A percentile compares a stretch with the other conserved stretches of the same genome.
Evolutionary conservation across 2,113 vertebrate genomes (phyloP).

Genomic region (Puntigrus tetrazona): DNA sequence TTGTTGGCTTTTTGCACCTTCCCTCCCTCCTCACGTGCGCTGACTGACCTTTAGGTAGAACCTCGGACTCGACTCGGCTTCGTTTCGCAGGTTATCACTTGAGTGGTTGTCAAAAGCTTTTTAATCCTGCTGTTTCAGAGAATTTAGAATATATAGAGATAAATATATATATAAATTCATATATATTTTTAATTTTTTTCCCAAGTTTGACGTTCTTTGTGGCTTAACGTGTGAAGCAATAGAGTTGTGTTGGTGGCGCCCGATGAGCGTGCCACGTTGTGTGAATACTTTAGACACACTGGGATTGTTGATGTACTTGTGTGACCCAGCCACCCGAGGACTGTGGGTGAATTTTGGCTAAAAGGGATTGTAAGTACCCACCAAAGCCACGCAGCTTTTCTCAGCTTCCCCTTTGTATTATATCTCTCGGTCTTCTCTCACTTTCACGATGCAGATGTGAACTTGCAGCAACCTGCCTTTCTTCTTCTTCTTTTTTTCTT

Average conservation of each 20-base stretch:
- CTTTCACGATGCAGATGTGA: conserved; percentile 76
- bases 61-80: conserved; percentile 71
- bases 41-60: conserved; percentile 37
- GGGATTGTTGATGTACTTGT: conserved; percentile 39
- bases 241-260: conserved; percentile 26
- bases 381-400: conserved; percentile 75
- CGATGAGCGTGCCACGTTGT: background rate
- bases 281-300: conserved; percentile 34
- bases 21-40: background rate
- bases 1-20: conserved; percentile 62
- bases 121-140: conserved; percentile 70
- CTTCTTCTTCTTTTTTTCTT: conserved; percentile 73
- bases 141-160: conserved; percentile 66
- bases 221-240: conserved; percentile 79
- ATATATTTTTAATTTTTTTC: conserved; percentile 71
- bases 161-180: conserved; percentile 64
- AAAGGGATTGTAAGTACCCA: conserved; percentile 75
- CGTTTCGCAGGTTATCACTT: conserved; percentile 55
- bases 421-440: conserved; percentile 48
- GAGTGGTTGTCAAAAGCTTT: conserved; percentile 68
- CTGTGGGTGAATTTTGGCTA: conserved; percentile 73
- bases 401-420: conserved; percentile 54
- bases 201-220: conserved; percentile 76
- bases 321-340: conserved; percentile 72
- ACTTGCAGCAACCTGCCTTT: conserved; percentile 81